Percentiles rank a stretch among this genome's conserved stretches.
phyloP scores from a whole-genome alignment of 2,888 invertebrate species.

The Ommatoiulus sabulosus region DNA sequence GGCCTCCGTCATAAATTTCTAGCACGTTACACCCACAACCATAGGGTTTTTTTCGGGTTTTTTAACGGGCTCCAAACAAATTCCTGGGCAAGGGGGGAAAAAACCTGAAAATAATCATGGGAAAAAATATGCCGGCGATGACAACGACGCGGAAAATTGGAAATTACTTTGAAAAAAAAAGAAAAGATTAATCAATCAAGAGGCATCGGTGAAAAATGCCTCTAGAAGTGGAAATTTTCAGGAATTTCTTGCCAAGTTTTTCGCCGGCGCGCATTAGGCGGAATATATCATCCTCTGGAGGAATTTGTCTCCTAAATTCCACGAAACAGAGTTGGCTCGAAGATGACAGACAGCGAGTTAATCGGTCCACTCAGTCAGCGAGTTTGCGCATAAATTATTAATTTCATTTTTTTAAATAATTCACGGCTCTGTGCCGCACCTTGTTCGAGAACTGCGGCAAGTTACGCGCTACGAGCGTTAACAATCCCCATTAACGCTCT shows the following conservation, averaged over 20 bases:
- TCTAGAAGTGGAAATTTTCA: neutral
- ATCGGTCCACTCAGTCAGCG: no score
- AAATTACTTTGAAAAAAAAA: constrained; percentile 4
- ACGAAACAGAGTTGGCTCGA: neutral
- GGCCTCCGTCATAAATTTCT: neutral
- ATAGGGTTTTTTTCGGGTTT: neutral
- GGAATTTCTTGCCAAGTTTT: neutral
- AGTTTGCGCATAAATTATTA: neutral
- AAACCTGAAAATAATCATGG: no score
- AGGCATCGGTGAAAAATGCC: neutral
- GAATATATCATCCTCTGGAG: neutral
- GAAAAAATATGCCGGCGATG: neutral
- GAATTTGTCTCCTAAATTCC: neutral
- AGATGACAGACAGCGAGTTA: neutral
- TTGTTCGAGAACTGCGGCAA: neutral
- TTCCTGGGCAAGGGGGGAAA: neutral
- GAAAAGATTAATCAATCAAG: neutral
- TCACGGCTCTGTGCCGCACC: neutral
- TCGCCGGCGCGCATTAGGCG: neutral
- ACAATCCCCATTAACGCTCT: neutral
- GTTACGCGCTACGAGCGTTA: neutral
- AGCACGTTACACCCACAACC: neutral
- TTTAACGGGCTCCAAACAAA: neutral
- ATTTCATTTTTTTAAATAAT: constrained; percentile 15
- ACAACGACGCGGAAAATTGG: neutral